phyloP scores from a whole-genome alignment of 2,797 vertebrate genomes.

The Sarcoramphus papa region DNA sequence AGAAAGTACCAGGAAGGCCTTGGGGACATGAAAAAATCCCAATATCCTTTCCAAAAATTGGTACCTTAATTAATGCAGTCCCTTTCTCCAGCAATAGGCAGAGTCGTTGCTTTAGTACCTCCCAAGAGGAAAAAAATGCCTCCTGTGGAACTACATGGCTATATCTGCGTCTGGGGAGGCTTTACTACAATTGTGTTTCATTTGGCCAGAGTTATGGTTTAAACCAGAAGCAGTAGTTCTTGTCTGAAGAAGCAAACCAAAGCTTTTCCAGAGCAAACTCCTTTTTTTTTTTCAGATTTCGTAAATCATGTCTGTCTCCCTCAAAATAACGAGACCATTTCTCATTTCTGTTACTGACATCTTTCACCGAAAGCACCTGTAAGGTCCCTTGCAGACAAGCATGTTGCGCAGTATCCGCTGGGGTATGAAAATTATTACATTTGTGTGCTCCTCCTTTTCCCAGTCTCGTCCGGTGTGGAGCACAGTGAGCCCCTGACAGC shows the following conservation, averaged over 20 bases:
- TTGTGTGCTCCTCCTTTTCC: neutral
- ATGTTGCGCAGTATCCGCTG: fast-evolving
- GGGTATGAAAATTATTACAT: neutral
- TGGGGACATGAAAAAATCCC: neutral
- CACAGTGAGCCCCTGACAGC: neutral
- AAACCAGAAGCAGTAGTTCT: neutral
- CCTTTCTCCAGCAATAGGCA: neutral
- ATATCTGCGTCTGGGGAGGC: neutral
- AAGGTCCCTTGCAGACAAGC: neutral
- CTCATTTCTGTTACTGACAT: neutral
- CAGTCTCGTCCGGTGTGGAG: neutral
- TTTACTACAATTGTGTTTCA: neutral
- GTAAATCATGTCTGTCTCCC: neutral
- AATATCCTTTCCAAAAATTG: neutral
- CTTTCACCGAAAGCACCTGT: neutral
- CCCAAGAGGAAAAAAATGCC: neutral
- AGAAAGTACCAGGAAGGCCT: neutral
- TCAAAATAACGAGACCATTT: neutral
- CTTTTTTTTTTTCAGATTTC: neutral
- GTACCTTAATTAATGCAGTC: neutral
- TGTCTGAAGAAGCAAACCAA: neutral
- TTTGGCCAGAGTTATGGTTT: neutral
- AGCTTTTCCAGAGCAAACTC: neutral
- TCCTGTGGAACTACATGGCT: neutral
- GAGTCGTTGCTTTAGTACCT: neutral